A percentile compares a stretch with the other conserved stretches of the same genome.
phyloP scores from a whole-genome alignment of 2,113 vertebrate genomes.

The Pyrgilauda ruficollis region DNA sequence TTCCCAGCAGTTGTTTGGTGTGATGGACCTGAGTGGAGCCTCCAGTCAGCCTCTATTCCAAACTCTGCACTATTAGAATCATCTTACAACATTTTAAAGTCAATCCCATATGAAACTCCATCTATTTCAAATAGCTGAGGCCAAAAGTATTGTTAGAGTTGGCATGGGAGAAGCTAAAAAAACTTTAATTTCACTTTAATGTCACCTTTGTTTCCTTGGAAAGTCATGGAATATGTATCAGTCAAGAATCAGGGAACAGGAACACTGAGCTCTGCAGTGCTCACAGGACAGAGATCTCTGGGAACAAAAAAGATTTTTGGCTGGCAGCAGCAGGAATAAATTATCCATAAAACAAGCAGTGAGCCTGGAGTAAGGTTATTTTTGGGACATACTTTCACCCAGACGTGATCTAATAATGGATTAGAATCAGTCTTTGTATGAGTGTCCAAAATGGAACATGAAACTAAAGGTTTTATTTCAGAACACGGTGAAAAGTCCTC shows the following conservation, averaged over 20 bases:
- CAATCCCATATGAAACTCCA: background rate
- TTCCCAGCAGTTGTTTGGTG: fast-evolving
- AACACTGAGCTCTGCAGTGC: background rate
- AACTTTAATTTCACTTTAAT: background rate
- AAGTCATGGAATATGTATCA: fast-evolving
- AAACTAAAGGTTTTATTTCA: background rate
- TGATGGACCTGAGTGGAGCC: background rate
- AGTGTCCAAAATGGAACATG: background rate
- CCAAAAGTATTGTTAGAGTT: background rate
- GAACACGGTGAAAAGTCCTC: background rate
- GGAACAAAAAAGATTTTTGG: background rate
- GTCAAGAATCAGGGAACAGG: background rate
- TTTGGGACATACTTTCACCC: background rate
- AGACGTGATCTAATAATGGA: background rate
- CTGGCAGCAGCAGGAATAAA: background rate
- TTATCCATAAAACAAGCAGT: background rate
- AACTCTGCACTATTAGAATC: background rate
- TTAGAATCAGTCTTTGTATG: background rate
- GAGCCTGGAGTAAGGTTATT: background rate
- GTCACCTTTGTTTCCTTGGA: background rate
- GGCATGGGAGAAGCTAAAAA: background rate
- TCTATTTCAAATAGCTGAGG: background rate
- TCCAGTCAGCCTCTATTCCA: background rate
- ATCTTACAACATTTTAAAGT: background rate
- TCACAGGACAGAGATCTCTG: background rate